Percentiles rank a stretch among this genome's conserved stretches.
phyloP scores from a whole-genome alignment of 2,113 vertebrate species.

The Vanacampus margaritifer region DNA sequence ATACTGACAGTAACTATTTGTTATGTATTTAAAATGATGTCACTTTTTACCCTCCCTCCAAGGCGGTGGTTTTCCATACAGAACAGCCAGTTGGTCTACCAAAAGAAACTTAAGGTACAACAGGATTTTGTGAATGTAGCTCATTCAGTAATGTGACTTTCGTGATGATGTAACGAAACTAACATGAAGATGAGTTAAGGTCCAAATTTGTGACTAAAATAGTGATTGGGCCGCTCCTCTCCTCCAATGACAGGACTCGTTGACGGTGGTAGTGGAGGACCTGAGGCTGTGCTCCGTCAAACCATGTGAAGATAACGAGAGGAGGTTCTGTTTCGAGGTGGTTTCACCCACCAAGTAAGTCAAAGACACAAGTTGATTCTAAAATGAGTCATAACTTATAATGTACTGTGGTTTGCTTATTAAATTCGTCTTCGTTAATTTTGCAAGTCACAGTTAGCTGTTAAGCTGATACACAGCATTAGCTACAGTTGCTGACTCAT shows the following conservation, averaged over 20 bases:
- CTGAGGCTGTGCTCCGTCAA: constrained; percentile 93
- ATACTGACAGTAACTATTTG: background rate
- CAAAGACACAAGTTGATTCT: background rate
- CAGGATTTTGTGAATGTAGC: background rate
- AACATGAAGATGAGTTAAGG: background rate
- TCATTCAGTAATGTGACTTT: too few relatives aligned
- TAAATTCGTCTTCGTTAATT: background rate
- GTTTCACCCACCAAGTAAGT: constrained; percentile 97
- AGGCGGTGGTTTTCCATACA: constrained; percentile 99
- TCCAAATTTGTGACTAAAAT: background rate
- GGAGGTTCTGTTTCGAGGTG: constrained; percentile 97
- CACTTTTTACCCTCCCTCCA: constrained; percentile 7
- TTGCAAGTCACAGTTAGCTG: background rate
- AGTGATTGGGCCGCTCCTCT: background rate
- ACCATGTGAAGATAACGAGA: constrained; percentile 92
- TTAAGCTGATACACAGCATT: background rate
- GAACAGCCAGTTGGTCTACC: constrained; percentile 97
- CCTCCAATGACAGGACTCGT: constrained; percentile 77
- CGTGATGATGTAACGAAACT: background rate
- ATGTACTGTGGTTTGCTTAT: background rate
- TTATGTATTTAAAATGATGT: background rate
- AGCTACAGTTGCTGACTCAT: background rate
- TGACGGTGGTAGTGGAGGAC: constrained; percentile 97
- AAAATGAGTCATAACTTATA: background rate
- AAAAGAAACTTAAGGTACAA: constrained; percentile 95